Conservation (phyloP, 2,113 vertebrate genomes). For the Sus scrofa region T2T-Sscrofa CM000824.6:176114001-176114500, state of each 20-base stretch:
- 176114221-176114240: conserved; percentile 76
- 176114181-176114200: conserved; percentile 64
- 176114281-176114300: conserved; percentile 79
- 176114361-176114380: conserved; percentile 80
- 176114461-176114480: conserved; percentile 57
- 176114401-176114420: conserved; percentile 59
- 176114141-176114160: not conserved
- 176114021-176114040: not conserved
- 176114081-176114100: not conserved
- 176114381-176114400: conserved; percentile 80
- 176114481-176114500: conserved; percentile 65
- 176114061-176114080: not conserved
- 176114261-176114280: conserved; percentile 65
- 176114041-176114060: not conserved
- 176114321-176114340: conserved; percentile 81
- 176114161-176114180: not conserved
- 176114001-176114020: not conserved
- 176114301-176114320: conserved; percentile 79
- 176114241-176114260: conserved; percentile 69
- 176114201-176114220: conserved; percentile 77
- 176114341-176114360: conserved; percentile 80
- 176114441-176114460: conserved; percentile 63
- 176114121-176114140: not conserved
- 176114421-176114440: conserved; percentile 72
- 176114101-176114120: not conserved